Base-by-base conservation (phyloP, 2,113 vertebrate species). In the Panthera uncia region DNA sequence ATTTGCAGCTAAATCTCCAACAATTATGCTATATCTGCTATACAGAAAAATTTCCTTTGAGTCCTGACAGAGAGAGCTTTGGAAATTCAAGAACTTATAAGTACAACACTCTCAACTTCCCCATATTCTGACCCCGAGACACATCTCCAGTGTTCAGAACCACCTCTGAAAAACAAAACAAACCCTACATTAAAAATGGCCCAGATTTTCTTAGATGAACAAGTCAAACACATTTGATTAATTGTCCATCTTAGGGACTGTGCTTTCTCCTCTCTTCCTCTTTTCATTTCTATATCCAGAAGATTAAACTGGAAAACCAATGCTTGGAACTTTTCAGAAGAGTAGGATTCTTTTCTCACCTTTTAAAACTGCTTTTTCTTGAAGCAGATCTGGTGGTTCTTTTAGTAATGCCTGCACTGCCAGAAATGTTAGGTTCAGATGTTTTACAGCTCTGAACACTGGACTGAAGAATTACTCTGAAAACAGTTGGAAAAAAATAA, bases 391-490 rank as follows among this genome's bases (percentile, higher is more conserved):
- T 99, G 98, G 99, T 99, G 98, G 99, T 99, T 98, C 99, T 99
- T 99, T 99, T 99, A 98, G 99, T 98, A 99, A 98, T 98, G 97
- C 99, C 99, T 97, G 99, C 98, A 98, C 98, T 99, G 97, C 99
- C 99, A 98, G 99, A 99, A 98, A 99, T 98, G 98, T 98, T 98
- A 98, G 99, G 98, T 99, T 99, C 99, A 98, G 99, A 97, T 91
- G 98, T 98, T 98, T 99, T 99, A 98, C 98, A 99, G 98, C 99
- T 99, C 98, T 99, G 99, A 98, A 99, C 98, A 98, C 99, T 99
- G 98, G 99, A 98, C 98, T 99, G 99, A 96, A 99, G 98, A 98
- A 99, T 99, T 98, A 99, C 99, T 98, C 99, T 99, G 99, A 95
- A 99, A 99, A 99, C 85, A 98, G 98, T 97, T 91, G 98, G 97